Evolutionary conservation across 2,797 vertebrate species (phyloP), one percentile per base, ranked within the genome.

Genomic region (Myiotriccus ornatus): DNA sequence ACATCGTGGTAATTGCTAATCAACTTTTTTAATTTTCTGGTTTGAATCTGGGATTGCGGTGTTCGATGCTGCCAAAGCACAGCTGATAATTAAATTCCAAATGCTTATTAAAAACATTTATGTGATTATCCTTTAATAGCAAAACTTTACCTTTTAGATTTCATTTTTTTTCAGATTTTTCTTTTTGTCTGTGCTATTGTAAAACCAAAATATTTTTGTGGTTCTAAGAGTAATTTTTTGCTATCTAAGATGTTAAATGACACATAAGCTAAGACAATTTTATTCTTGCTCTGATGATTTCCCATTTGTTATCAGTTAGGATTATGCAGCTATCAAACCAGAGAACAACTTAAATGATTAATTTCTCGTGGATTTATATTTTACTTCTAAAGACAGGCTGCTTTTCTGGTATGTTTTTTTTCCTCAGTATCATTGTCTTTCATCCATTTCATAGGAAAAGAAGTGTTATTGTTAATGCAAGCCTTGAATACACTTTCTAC

Each of bases 381-480:
- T 46, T 80, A 35, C 59, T 74, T 93, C 20, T 81, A 67, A 52
- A 65, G 62, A 50, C 20, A 71, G 39, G 20, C 35, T 84, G 39
- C 64, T 89, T 79, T 91, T 82, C 22, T 87, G 50, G 8, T 81
- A 10, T 35, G 15, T 16, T 52, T 81, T 94, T 53, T 55, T 93
- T 75, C 34, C 87, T 91, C 37, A 92, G 2, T 77, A n/a, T 82
- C 52, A 15, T 79, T 91, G n/a, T 82, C 41, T 90, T 67, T 95
- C 50, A 93, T 90, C 94, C 93, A 34, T 82, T 96, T 90, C 79
- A 23, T 93, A 99, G 99, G 99, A 90, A 99, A 99, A 98, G 99
- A 99, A 97, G 99, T 99, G 35, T 96, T 99, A 53, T 98, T 99
- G 93, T 88, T 99, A 97, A 99, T 99, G 99, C 99, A 99, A 97